These are phyloP conservation scores for Siderastrea radians DNA, from an alignment of 92 coral and sea anemone genomes.

Conservation along the genomic window DNA sequence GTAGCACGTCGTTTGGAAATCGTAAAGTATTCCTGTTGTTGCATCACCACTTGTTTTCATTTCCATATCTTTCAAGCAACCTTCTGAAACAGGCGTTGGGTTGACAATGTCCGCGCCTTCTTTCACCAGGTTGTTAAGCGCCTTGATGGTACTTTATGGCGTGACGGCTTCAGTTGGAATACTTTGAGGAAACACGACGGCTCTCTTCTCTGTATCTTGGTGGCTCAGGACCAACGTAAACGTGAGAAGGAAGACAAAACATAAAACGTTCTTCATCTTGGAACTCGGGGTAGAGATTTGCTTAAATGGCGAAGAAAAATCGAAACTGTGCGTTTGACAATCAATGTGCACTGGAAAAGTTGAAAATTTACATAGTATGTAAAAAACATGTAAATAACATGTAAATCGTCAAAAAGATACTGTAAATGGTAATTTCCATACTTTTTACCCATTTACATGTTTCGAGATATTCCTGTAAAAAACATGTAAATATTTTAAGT, in stretches of 20 bases:
- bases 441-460: no score
- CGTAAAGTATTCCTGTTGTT: not conserved
- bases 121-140: not conserved
- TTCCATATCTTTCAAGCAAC: not conserved
- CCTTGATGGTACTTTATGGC: not conserved
- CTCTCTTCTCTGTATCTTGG: constrained; percentile 5
- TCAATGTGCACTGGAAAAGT: not conserved
- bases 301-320: not conserved
- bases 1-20: not conserved
- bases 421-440: no score
- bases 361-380: no score
- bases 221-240: constrained; percentile 15
- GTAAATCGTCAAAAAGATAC: no score
- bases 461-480: no score
- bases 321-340: not conserved
- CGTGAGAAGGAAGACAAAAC: constrained; percentile 1
- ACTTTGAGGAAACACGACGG: not conserved
- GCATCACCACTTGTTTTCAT: not conserved
- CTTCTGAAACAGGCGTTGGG: not conserved
- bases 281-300: not conserved
- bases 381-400: no score
- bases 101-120: not conserved
- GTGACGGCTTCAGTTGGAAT: not conserved
- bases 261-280: constrained; percentile 8
- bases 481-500: no score